Evolutionary conservation across 1,140 invertebrate genomes (phyloP), one percentile per base, ranked within the genome.

Genomic region (Leptopilina boulardi): DNA sequence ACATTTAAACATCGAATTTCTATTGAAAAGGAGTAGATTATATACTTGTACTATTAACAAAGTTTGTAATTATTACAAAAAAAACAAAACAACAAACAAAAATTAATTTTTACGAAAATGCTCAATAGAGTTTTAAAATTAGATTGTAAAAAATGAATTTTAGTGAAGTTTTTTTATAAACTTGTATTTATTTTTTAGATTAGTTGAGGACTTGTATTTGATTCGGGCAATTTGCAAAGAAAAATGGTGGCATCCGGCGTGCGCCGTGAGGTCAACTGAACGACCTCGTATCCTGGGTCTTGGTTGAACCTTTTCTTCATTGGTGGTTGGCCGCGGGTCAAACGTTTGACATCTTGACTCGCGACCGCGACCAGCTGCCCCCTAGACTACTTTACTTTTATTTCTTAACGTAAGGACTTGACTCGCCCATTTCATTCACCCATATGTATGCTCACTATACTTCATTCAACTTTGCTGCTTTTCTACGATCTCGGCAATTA

Each of bases 201-300:
- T 5, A 23, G 21, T 19, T 15, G 51, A 73, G 70, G 38, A 74
- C 47, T 34, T 47, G 1, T 34, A 76, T 77, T 76, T 79, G 42
- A 76, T 38, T 75, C 70, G 26, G 30, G 34, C 44, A 79, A 84
- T 78, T 82, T n/a, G 73, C 41, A 76, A 72, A 80, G 79, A 80
- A 82, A 80, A 81, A 81, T 75, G 66, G 70, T 81, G 80, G 80
- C 83, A 85, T 85, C 82, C 80, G 83, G 80, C 83, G 83, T 73
- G 77, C 79, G 82, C 79, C 82, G 74, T 77, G 73, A 77, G 83
- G 83, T 84, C 80, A 84, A 84, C 51, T 78, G 76, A 76, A 44
- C 80, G 83, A 84, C 82, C 83, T 77, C 79, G 83, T 83, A 85
- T 81, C 83, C 80, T 83, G 82, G 79, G 79, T 80, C 80, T 83